Base-by-base conservation (phyloP, 1,140 invertebrate genomes). In the Achatina immaculata region DNA sequence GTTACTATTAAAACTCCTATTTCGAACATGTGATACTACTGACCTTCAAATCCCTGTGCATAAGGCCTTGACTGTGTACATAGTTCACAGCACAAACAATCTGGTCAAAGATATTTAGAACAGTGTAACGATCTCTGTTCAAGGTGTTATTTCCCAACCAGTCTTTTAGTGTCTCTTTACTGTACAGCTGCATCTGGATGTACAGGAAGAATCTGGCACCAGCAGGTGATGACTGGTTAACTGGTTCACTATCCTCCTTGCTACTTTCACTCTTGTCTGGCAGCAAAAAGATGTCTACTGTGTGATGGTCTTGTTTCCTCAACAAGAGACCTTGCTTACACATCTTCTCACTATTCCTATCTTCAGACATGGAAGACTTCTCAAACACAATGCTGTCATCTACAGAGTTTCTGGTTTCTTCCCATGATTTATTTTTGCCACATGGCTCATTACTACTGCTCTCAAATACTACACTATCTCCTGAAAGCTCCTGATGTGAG, bases 121-220 rank as follows among this genome's bases (percentile, higher is more conserved):
- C 69, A 0, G 80, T 81, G 45, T 81, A 43, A 31, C 81, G 81
- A 55, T 89, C 85, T 48, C 90, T 85, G 87, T 94, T 86, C 19
- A 90, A 75, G 9, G 87, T 90, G 68, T 90, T 89, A 9, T 83
- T 81, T 78, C 72, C 80, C 4, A 99, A 90, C 98, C 98, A 99
- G 83, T 98, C 97, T 86, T 95, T 94, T 11, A 99, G 92, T 85
- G 95, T 98, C 79, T 97, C 94, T 85, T 95, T 94, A 68, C 94
- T 93, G 88, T 97, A 99, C 62, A 99, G 89, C 91, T 99, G 97
- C 97, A 99, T 99, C 91, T 99, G 97, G 88, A 99, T 99, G 87
- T 97, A 99, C 0, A 99, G 92, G 90, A 95, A 98, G 88, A 95
- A 92, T 78, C 86, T 90, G 71, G 80, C 55, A 43, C 71, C 3